Evolutionary conservation across 2,888 invertebrate genomes (phyloP).

Genomic region (Leptinotarsa haldemani): DNA sequence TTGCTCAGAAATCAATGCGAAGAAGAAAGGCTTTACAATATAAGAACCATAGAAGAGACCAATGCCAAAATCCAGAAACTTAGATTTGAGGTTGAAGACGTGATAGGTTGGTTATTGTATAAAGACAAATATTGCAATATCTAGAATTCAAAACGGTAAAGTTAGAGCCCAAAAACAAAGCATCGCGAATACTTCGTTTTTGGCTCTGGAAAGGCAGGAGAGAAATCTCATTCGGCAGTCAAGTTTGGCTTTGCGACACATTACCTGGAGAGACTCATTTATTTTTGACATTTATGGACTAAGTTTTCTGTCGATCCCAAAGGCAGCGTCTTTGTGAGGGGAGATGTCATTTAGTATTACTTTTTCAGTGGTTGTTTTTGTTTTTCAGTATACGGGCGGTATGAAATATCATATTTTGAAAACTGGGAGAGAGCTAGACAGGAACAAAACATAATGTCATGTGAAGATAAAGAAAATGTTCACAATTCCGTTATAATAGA

Average conservation of each 20-base stretch:
- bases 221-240: too few species aligned
- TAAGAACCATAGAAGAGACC: constrained; percentile 47
- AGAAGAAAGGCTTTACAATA: constrained; percentile 44
- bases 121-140: neutral
- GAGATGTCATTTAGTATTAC: neutral
- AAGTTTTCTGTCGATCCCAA: too few species aligned
- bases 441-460: constrained; percentile 53
- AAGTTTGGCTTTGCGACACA: too few species aligned
- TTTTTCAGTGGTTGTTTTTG: neutral
- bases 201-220: too few species aligned
- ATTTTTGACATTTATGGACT: too few species aligned
- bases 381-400: constrained; percentile 42
- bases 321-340: too few species aligned
- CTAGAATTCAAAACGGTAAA: too few species aligned
- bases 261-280: too few species aligned
- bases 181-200: too few species aligned
- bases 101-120: constrained; percentile 31
- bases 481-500: constrained; percentile 45
- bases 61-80: constrained; percentile 48
- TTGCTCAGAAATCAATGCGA: constrained; percentile 42
- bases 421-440: constrained; percentile 55
- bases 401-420: constrained; percentile 48
- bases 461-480: constrained; percentile 49
- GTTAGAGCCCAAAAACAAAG: too few species aligned
- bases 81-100: constrained; percentile 48